Evolutionary conservation across 2,797 vertebrate species (phyloP).

Genomic region (Pipistrellus nathusii): DNA sequence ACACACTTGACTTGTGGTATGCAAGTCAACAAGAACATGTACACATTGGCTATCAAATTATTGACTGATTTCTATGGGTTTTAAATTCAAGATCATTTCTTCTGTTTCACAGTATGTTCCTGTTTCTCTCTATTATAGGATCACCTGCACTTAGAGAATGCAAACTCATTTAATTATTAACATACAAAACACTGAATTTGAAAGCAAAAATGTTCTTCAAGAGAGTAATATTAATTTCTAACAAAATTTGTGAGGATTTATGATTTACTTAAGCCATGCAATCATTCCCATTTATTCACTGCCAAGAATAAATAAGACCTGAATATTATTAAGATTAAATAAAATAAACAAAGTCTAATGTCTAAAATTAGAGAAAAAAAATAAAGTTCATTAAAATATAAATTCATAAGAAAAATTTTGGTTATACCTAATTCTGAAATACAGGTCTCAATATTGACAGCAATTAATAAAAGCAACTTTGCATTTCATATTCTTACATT

Average conservation of each 20-base stretch:
- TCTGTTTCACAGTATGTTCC: not conserved
- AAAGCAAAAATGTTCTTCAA: not conserved
- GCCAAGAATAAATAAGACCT: not conserved
- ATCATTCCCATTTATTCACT: not conserved
- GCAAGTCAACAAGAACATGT: not conserved
- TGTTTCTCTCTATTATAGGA: not conserved
- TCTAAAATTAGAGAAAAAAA: not conserved
- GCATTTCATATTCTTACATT: not conserved
- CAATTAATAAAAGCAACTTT: not conserved
- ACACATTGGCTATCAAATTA: not conserved
- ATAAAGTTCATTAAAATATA: conserved; percentile 48
- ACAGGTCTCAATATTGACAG: not conserved
- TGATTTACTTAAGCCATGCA: not conserved
- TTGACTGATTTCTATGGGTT: not conserved
- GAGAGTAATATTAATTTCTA: not conserved
- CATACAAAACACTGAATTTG: not conserved
- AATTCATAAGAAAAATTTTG: not conserved
- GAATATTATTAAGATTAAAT: conserved; percentile 5
- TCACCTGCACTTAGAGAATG: not conserved
- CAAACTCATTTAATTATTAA: not conserved
- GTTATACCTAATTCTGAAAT: conserved; percentile 43
- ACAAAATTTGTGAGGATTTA: conserved; percentile 26
- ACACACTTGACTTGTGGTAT: not conserved
- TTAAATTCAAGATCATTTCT: not conserved
- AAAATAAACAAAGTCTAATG: not conserved